A percentile compares a stretch with the other conserved stretches of the same genome.
Evolutionary conservation across 2,113 vertebrate genomes (phyloP).

Genomic region (Sylvietta virens): DNA sequence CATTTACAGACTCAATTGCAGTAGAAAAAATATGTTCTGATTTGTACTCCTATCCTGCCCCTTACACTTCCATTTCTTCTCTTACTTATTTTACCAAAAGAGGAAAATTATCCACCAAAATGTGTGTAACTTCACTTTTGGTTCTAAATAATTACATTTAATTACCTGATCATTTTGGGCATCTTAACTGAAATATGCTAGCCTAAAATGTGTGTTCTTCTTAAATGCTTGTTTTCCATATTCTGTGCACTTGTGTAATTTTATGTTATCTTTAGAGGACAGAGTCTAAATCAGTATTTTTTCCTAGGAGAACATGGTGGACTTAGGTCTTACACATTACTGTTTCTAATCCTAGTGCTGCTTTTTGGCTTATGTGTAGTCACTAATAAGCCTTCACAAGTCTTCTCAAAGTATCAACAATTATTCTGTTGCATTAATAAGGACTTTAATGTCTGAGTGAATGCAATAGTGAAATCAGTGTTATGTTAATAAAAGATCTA

Average conservation of each 20-base stretch:
- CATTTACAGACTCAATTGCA: not conserved
- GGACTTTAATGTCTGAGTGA: not conserved
- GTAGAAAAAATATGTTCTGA: not conserved
- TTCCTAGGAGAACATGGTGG: not conserved
- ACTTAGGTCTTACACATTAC: not conserved
- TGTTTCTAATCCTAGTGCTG: not conserved
- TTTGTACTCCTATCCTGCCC: not conserved
- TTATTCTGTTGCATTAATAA: not conserved
- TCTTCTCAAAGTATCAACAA: not conserved
- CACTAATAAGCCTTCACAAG: slow-evolving; percentile 8
- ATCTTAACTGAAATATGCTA: not conserved
- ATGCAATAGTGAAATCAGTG: not conserved
- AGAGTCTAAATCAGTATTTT: not conserved
- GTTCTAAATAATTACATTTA: not conserved
- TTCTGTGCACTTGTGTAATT: not conserved
- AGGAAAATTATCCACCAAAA: not conserved
- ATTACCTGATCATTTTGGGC: not conserved
- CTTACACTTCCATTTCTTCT: not conserved
- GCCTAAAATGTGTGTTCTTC: not conserved
- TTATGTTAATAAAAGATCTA: not conserved
- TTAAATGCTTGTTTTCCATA: not conserved
- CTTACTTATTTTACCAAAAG: not conserved
- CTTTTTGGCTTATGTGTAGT: not conserved
- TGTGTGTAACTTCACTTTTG: not conserved
- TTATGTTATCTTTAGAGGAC: not conserved